Evolutionary conservation across 92 coral and sea anemone species (phyloP).

Genomic region (Epizoanthus fatuus): DNA sequence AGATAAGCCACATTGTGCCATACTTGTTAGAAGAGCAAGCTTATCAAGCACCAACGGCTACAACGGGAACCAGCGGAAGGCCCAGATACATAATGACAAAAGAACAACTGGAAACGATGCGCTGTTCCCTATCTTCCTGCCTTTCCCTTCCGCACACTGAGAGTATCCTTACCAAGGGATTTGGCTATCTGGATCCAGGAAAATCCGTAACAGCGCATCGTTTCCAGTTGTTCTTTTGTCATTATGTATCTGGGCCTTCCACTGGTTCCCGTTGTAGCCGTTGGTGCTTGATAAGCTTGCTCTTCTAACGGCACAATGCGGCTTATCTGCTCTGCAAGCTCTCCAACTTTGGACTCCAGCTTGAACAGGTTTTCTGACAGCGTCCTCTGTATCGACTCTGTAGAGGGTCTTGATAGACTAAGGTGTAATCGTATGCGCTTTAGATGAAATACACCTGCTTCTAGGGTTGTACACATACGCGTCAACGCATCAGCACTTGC

Average conservation of each 20-base stretch:
- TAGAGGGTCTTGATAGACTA: background rate
- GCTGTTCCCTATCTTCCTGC: too few relatives aligned
- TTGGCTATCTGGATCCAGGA: conserved; percentile 69
- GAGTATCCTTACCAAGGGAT: conserved; percentile 47
- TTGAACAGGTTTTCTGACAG: background rate
- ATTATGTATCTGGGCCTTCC: conserved; percentile 67
- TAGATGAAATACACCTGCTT: conserved; percentile 14
- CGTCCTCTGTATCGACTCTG: background rate
- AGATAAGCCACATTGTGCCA: too few relatives aligned
- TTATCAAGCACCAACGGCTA: too few relatives aligned
- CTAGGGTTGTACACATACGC: conserved; percentile 3
- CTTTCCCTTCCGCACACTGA: too few relatives aligned
- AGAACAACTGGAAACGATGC: too few relatives aligned
- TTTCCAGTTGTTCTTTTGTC: conserved; percentile 70
- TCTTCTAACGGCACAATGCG: conserved; percentile 19
- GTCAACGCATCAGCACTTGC: conserved; percentile 5
- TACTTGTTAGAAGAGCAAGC: too few relatives aligned
- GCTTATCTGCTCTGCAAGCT: background rate
- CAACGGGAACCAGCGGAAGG: too few relatives aligned
- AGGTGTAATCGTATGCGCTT: conserved; percentile 19
- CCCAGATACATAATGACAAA: too few relatives aligned
- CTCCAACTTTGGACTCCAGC: background rate
- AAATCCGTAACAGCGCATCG: conserved; percentile 69
- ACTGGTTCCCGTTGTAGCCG: too few relatives aligned
- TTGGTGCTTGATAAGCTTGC: background rate